Evolutionary conservation across 2,888 invertebrate species (phyloP), one percentile per base, ranked within the genome.

Genomic region (Tortricodes alternella): DNA sequence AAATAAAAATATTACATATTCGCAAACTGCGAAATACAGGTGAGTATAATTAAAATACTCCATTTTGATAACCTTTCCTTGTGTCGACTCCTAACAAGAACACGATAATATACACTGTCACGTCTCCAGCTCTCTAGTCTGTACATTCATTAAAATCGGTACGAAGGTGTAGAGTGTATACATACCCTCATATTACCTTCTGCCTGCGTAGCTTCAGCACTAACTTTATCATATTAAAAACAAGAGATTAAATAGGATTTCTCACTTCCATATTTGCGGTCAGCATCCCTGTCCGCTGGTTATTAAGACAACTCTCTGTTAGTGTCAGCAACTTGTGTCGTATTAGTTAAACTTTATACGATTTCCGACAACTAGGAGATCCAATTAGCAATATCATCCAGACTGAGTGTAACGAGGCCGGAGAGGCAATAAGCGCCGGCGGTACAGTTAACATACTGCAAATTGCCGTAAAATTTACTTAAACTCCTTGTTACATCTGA

Each of bases 331-430:
- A 71, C 67, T 72, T 75, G 73, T 71, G 75, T 69, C 71, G 74
- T 78, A 78, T 82, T 82, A 83, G 83, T 78, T 77, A 73, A 84
- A 86, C 79, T 85, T 86, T 80, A 86, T 80, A 84, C 78, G 78
- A 85, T 85, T 84, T 87, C 86, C 85, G 78, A 76, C 74, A 71
- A 74, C 80, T 74, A 78, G 83, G 79, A 79, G 85, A 86, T 82
- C 79, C 87, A 88, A 88, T 89, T 89, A 89, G 85, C 85, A 85
- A 81, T 87, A 85, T 82, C 87, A 86, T 81, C 84, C 85, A 81
- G 78, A 70, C 73, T 67, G 78, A 78, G 74, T 74, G 71, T 83
- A 81, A 80, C 80, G 76, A 73, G 77, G 74, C 73, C 67, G 67
- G 76, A 76, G 79, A 67, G 74, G 81, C 77, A 80, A 81, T 83